A percentile compares a stretch with the other conserved stretches of the same genome.
phyloP scores from a whole-genome alignment of 2,113 vertebrate genomes.

The Ifrita kowaldi region DNA sequence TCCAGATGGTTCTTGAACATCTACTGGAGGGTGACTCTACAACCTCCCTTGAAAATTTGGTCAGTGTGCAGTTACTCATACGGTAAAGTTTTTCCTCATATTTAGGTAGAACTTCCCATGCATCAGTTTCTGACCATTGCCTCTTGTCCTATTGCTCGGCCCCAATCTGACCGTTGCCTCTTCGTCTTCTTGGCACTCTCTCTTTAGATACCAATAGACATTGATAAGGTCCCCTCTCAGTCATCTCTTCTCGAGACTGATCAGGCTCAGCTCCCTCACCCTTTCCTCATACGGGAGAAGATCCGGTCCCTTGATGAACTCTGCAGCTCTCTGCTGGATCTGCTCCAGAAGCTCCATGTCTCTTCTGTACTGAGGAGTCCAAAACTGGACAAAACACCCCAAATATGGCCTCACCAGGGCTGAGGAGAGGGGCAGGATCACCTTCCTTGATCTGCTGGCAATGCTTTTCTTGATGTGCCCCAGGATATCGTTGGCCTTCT shows the following conservation, averaged over 20 bases:
- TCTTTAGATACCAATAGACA: background rate
- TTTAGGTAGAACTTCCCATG: background rate
- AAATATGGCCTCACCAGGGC: background rate
- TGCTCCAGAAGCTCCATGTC: background rate
- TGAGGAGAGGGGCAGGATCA: background rate
- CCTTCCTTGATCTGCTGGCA: background rate
- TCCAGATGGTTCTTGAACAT: background rate
- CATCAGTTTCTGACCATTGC: background rate
- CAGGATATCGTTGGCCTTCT: background rate
- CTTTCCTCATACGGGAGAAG: background rate
- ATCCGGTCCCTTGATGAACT: background rate
- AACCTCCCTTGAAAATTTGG: background rate
- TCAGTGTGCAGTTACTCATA: background rate
- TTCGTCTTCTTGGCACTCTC: background rate
- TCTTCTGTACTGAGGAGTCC: background rate
- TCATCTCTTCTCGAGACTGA: background rate
- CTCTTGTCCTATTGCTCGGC: background rate
- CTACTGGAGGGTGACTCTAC: background rate
- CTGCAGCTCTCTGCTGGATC: background rate
- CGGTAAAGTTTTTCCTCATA: background rate
- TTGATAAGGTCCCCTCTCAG: background rate
- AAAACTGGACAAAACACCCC: background rate
- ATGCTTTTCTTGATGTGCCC: background rate
- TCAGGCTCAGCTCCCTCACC: background rate
- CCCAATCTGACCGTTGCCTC: too few relatives aligned